phyloP scores from a whole-genome alignment of 1,140 invertebrate genomes.

The Leguminivora glycinivorella region DNA sequence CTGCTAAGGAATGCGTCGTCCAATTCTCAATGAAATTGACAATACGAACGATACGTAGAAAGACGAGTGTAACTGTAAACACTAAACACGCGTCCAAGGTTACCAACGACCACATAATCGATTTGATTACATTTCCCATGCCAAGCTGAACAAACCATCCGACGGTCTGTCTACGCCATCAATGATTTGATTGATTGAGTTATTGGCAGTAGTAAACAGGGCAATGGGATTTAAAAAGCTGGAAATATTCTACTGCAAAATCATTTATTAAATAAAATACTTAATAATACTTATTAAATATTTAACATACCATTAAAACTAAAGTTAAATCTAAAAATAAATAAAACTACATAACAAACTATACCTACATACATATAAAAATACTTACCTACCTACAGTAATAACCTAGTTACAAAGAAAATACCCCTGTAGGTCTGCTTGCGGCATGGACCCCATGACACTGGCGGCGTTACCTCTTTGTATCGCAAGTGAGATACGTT shows the following conservation, averaged over 20 bases:
- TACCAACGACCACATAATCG: conserved; percentile 12
- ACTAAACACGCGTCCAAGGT: neutral
- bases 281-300: too few relatives aligned
- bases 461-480: too few relatives aligned
- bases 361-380: too few relatives aligned
- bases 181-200: conserved; percentile 27
- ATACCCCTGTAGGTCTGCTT: too few relatives aligned
- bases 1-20: neutral
- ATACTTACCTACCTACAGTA: too few relatives aligned
- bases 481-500: too few relatives aligned
- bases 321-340: too few relatives aligned
- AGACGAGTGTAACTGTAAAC: neutral
- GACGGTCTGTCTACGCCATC: neutral
- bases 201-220: neutral
- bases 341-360: too few relatives aligned
- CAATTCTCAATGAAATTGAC: neutral
- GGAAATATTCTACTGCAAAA: neutral
- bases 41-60: neutral
- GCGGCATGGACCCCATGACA: too few relatives aligned
- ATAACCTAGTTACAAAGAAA: too few relatives aligned
- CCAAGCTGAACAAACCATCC: conserved; percentile 22
- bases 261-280: too few relatives aligned
- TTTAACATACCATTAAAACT: too few relatives aligned
- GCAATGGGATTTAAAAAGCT: neutral
- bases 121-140: conserved; percentile 23